Evolutionary conservation across 2,113 vertebrate species (phyloP), one percentile per base, ranked within the genome.

Genomic region (Chauna torquata): DNA sequence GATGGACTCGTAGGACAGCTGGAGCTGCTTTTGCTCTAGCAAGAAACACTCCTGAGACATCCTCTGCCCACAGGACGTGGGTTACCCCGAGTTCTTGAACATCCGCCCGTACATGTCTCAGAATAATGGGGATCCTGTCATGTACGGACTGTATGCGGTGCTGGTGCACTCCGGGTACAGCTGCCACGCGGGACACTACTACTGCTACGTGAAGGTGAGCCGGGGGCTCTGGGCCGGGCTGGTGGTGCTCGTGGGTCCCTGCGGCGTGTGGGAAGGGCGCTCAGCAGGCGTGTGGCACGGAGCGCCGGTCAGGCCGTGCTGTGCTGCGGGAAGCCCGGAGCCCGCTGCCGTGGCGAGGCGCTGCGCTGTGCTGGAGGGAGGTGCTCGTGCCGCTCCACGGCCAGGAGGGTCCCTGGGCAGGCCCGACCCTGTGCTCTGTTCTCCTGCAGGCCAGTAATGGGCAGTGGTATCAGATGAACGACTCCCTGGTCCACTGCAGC

Each of bases 391-490:
- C 55, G 44, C n/a, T n/a, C 27, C 80, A 38, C 7, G 40, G 36
- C 34, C 18, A 5, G 72, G 13, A 70, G 64, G 3, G 3, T 64
- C 58, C 58, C 23, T 8, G 0, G 28, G 10, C 44, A 36, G 34
- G 45, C 79, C 82, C 1, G 3, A 86, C 36, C n/a, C 20, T 0
- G 0, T 36, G 64, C 8, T 12, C 4, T 45, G 25, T 55, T 32
- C 52, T 64, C 62, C 58, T 4, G 1, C 94, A 99, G 99, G 99
- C 99, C 11, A 99, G 99, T 96, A 99, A 98, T 1, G 99, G 99
- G 17, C 99, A 99, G 95, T 99, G 99, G 99, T 99, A 99, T 93
- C 99, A 99, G 92, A 99, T 99, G 99, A 99, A 99, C 0, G 99
- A 99, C 91, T 99, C 99, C 1, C 94, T 99, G 96, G 99, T 99